Percentiles rank a stretch among this genome's conserved stretches.
phyloP scores from a whole-genome alignment of 2,797 vertebrate species.

The Luscinia luscinia region DNA sequence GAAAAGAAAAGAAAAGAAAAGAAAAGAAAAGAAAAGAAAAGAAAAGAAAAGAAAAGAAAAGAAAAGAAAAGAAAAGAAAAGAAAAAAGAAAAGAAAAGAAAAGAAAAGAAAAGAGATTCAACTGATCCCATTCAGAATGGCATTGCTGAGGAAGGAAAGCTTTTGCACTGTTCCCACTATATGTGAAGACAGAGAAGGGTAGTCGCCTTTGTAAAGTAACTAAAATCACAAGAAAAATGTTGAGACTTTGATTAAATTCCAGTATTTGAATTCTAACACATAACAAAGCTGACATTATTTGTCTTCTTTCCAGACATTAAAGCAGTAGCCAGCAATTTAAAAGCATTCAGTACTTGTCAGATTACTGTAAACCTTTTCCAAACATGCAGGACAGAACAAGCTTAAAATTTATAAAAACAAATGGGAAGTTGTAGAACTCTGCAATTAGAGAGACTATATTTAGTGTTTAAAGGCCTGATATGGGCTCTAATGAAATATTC shows the following conservation, averaged over 20 bases:
- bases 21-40: too few relatives aligned
- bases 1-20: too few relatives aligned
- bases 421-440: background rate
- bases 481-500: background rate
- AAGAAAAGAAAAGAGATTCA: background rate
- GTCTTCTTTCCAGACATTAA: background rate
- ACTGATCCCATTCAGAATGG: background rate
- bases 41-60: too few relatives aligned
- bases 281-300: background rate
- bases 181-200: background rate
- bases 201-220: background rate
- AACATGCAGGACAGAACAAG: background rate
- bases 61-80: too few relatives aligned
- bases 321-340: constrained; percentile 8
- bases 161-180: background rate
- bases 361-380: constrained; percentile 22
- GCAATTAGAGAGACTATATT: background rate
- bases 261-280: background rate
- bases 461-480: background rate
- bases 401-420: constrained; percentile 9
- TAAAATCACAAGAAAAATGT: background rate
- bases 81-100: too few relatives aligned
- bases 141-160: background rate
- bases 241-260: background rate
- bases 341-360: constrained; percentile 11